Percentiles rank a stretch among this genome's conserved stretches.
These are phyloP conservation scores for Sinhomidia bicolor DNA, from an alignment of 2,888 invertebrate species.

Conservation along the genomic window DNA sequence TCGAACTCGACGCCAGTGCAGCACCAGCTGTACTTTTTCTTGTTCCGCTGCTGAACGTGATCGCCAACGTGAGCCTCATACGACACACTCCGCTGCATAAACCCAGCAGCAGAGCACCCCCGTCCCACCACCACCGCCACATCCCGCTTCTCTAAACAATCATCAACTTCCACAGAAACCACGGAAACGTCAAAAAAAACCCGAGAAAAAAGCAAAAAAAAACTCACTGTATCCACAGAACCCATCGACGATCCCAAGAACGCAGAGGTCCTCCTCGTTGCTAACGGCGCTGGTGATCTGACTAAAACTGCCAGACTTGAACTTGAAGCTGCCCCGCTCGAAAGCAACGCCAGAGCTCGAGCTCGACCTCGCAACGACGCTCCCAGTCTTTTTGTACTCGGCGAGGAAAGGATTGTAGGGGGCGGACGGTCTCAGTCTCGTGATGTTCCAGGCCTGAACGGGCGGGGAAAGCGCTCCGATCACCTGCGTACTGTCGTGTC, in stretches of 20 bases:
- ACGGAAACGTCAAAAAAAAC: not conserved
- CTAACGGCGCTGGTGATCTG: conserved; percentile 35
- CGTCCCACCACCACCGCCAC: not conserved
- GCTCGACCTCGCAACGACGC: not conserved
- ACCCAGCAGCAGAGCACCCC: not conserved
- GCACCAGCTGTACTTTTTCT: conserved; percentile 50
- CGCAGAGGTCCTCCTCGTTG: conserved; percentile 77
- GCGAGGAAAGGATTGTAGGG: conserved; percentile 82
- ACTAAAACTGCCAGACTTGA: not conserved
- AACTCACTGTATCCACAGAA: conserved; percentile 75
- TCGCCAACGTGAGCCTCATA: not conserved
- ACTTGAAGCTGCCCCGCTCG: not conserved
- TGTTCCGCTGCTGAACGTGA: not conserved
- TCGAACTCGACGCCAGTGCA: conserved; percentile 9
- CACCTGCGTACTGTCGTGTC: not conserved
- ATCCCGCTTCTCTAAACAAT: not conserved
- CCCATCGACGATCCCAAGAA: conserved; percentile 78
- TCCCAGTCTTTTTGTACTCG: conserved; percentile 63
- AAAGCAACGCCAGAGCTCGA: not conserved
- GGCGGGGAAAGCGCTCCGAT: conserved; percentile 74
- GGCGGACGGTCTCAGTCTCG: conserved; percentile 83
- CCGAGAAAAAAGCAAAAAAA: not conserved
- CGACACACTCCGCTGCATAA: not conserved
- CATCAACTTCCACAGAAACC: not conserved
- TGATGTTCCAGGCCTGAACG: conserved; percentile 82